phyloP scores from a whole-genome alignment of 2,113 vertebrate genomes.

The Caracal caracal region DNA sequence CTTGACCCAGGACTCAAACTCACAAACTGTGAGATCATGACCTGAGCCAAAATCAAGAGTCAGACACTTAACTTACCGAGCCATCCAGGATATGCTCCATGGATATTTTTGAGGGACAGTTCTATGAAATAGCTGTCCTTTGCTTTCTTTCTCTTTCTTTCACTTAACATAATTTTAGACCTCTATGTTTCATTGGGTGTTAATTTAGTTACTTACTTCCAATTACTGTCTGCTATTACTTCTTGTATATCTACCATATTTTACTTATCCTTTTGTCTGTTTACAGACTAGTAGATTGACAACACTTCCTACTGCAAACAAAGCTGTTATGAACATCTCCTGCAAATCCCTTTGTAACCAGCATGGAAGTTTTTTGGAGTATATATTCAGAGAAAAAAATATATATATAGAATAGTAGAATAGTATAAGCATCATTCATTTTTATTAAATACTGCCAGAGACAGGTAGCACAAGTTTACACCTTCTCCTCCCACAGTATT shows the following conservation, averaged over 20 bases:
- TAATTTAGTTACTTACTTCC: background rate
- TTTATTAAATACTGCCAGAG: background rate
- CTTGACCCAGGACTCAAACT: too few species aligned
- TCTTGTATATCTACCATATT: background rate
- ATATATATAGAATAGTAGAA: rapidly evolving
- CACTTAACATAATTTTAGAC: background rate
- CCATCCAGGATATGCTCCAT: too few species aligned
- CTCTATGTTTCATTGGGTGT: background rate
- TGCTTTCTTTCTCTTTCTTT: background rate
- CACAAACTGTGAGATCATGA: too few species aligned
- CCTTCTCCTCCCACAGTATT: too few species aligned
- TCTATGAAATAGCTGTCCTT: background rate
- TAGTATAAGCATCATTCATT: background rate
- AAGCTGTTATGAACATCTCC: background rate
- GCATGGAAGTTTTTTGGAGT: background rate
- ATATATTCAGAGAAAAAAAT: background rate
- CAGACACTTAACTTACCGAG: too few species aligned
- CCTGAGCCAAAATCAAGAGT: too few species aligned
- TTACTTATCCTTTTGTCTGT: background rate
- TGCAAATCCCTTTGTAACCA: background rate
- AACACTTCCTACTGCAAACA: background rate
- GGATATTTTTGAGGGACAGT: background rate
- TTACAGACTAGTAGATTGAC: background rate
- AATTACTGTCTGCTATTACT: background rate
- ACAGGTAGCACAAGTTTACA: too few species aligned